Conservation (phyloP, 2,888 invertebrate genomes). For the Cataglyphis albicans region DNA sequence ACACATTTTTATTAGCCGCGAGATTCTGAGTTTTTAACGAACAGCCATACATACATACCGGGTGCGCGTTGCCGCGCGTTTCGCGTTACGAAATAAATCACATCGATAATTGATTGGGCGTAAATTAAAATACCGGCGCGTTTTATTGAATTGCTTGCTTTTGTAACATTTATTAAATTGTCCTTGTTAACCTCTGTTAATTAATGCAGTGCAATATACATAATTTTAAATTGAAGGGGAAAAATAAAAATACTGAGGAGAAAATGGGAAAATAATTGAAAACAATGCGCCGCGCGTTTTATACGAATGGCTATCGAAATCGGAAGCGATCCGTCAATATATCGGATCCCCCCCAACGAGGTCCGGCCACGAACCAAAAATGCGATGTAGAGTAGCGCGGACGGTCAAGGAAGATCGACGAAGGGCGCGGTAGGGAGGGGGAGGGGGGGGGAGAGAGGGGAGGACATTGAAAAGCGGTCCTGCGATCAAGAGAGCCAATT, state of each 20-base stretch:
- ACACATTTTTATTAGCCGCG: constrained; percentile 51
- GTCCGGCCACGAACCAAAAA: constrained; percentile 30
- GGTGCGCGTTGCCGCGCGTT: constrained; percentile 18
- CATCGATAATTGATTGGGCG: constrained; percentile 51
- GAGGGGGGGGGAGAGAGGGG: constrained; percentile 42
- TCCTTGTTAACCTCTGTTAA: constrained; percentile 51
- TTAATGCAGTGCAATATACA: constrained; percentile 52
- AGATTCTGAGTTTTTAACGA: constrained; percentile 49
- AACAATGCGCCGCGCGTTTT: constrained; percentile 19
- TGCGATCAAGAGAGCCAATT: constrained; percentile 86
- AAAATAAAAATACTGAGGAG: constrained; percentile 23
- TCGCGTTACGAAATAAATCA: constrained; percentile 50
- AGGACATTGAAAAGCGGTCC: constrained; percentile 83
- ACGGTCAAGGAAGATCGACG: constrained; percentile 48
- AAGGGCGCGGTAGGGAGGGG: constrained; percentile 42
- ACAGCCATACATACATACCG: constrained; percentile 11
- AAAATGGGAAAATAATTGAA: constrained; percentile 40
- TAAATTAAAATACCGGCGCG: constrained; percentile 54
- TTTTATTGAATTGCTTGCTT: constrained; percentile 51
- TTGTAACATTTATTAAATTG: constrained; percentile 53
- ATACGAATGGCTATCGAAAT: constrained; percentile 31
- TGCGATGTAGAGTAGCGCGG: constrained; percentile 28
- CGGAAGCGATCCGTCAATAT: constrained; percentile 30
- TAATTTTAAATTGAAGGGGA: constrained; percentile 44
- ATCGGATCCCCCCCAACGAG: constrained; percentile 15